Evolutionary conservation across 2,113 vertebrate genomes (phyloP), one percentile per base, ranked within the genome.

Genomic region (Plotosus lineatus): DNA sequence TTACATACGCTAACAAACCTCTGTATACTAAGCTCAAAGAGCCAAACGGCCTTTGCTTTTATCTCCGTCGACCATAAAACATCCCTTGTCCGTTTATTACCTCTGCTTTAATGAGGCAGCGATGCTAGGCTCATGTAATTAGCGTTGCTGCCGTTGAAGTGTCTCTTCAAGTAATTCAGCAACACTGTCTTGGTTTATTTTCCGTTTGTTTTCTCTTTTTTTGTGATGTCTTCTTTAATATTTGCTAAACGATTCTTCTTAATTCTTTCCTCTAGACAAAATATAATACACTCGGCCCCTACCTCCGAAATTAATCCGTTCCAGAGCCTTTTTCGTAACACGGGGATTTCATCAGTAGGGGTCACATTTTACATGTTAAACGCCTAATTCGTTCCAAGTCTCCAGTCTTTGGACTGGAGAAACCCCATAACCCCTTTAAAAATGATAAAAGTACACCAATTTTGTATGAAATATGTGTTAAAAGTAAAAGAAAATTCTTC

Each of bases 1-100:
- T 56, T 51, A 46, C 75, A 42, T 33, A 76, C 63, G 61, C 75
- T 77, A 69, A 78, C 79, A 71, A 50, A 68, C 78, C 40, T 78
- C 77, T 61, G 50, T 23, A 60, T 21, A n/a, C 55, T 19, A 23
- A 23, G n/a, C 60, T 65, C 36, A 48, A 48, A 60, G 28, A 72
- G 3, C 26, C 28, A 23, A 4, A 21, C 12, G n/a, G 42, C 78
- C 65, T 46, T 71, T 26, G 6, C 50, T 80, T 77, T 46, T 10
- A 44, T 73, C 36, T 71, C 23, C 44, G 38, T 56, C 26, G 6
- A 21, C 46, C 51, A 15, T 26, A 21, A 15, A 46, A 71, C 66
- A 31, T 38, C 28, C n/a, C 7, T 1, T 7, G 65, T 66, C 40
- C 48, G 26, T n/a, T 33, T 26, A 38, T 33, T 26, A 48, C 51